These are phyloP conservation scores for Drosophila santomea DNA, from an alignment of 1,140 invertebrate species.

Conservation along the genomic window DNA sequence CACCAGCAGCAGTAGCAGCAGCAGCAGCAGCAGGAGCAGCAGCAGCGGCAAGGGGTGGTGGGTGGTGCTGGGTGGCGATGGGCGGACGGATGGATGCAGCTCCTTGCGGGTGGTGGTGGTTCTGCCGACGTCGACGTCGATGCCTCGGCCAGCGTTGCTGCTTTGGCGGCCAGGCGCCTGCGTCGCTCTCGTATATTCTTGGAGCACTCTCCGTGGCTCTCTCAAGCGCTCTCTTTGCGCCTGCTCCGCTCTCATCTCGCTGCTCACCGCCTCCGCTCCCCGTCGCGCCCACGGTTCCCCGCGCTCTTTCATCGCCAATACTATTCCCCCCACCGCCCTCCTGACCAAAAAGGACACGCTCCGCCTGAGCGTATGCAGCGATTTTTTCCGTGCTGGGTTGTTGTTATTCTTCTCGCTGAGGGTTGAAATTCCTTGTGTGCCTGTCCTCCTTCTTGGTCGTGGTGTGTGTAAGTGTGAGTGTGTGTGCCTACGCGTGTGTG, in stretches of 20 bases:
- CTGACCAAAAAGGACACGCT: slow-evolving; percentile 2
- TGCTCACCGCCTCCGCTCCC: slow-evolving; percentile 11
- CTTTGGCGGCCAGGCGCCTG: slow-evolving; percentile 28
- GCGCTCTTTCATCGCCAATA: slow-evolving; percentile 5
- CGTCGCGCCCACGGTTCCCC: neutral
- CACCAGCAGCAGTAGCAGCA: slow-evolving; percentile 9
- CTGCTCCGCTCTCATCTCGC: slow-evolving; percentile 42
- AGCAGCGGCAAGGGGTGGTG: slow-evolving; percentile 1
- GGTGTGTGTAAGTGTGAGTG: neutral
- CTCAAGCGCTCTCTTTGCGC: slow-evolving; percentile 24
- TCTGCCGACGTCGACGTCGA: slow-evolving; percentile 47
- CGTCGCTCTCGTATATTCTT: slow-evolving; percentile 22
- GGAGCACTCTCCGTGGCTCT: neutral
- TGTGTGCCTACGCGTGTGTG: neutral
- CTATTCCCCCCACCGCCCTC: slow-evolving; percentile 10
- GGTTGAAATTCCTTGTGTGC: slow-evolving; percentile 54
- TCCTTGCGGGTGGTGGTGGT: slow-evolving; percentile 70
- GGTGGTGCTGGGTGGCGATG: slow-evolving; percentile 4
- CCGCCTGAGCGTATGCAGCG: slow-evolving; percentile 49
- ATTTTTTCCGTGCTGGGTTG: slow-evolving; percentile 36
- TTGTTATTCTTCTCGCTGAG: slow-evolving; percentile 35
- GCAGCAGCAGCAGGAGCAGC: too few relatives aligned
- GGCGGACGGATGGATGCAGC: slow-evolving; percentile 5
- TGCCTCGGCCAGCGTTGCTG: slow-evolving; percentile 25
- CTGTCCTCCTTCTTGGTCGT: neutral